Conservation (phyloP, 1,140 invertebrate genomes). For the Proctacanthus coquilletti region DNA sequence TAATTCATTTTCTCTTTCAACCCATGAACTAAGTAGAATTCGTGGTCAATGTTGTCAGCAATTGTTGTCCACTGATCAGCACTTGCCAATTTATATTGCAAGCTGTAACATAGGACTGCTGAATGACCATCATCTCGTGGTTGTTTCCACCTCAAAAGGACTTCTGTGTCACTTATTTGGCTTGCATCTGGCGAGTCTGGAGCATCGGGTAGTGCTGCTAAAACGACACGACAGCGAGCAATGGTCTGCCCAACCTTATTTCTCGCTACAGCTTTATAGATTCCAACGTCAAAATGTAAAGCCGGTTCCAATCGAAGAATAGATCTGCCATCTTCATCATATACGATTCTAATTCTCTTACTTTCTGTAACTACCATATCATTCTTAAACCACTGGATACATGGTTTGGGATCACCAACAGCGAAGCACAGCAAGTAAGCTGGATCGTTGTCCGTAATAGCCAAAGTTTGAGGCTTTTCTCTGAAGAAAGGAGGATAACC, state of each 20-base stretch:
- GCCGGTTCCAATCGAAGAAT: constrained; percentile 60
- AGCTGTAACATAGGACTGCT: constrained; percentile 64
- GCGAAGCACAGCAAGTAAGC: constrained; percentile 69
- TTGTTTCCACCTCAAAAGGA: constrained; percentile 76
- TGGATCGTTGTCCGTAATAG: constrained; percentile 62
- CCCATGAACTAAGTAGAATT: constrained; percentile 72
- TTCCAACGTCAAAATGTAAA: constrained; percentile 66
- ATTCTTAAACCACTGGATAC: constrained; percentile 93
- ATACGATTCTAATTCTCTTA: constrained; percentile 56
- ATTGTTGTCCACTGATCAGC: constrained; percentile 73
- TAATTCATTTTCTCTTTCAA: constrained; percentile 66
- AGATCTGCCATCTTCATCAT: constrained; percentile 60
- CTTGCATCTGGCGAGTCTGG: constrained; percentile 77
- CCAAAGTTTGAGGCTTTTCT: constrained; percentile 61
- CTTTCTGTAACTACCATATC: constrained; percentile 71
- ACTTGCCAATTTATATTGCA: constrained; percentile 64
- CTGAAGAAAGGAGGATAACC: constrained; percentile 66
- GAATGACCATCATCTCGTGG: constrained; percentile 73
- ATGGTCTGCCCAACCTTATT: constrained; percentile 70
- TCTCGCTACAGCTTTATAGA: constrained; percentile 89
- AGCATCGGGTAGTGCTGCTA: constrained; percentile 56
- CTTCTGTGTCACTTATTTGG: constrained; percentile 69
- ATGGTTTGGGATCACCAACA: constrained; percentile 76
- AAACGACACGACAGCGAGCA: constrained; percentile 53
- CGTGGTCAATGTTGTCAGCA: constrained; percentile 80